Base-by-base conservation (phyloP, 2,113 vertebrate genomes). In the Tamias sibiricus region DNA sequence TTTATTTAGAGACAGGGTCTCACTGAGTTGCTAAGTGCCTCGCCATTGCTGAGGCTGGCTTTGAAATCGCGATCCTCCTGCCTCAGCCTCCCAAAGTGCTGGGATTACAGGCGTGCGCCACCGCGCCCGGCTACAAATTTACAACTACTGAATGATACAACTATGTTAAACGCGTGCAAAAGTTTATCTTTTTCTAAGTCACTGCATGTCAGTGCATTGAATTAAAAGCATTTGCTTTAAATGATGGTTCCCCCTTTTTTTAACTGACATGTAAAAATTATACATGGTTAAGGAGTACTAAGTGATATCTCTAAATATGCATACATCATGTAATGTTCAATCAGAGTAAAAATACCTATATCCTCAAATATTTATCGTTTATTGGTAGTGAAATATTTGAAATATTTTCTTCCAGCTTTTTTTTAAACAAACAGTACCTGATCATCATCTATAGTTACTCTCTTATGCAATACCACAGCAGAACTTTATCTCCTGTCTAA, bases 221-320 rank as follows among this genome's bases (percentile, higher is more conserved):
- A 90, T 81, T 71, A 49, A 68, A 52, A 95, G 71, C 12, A 86
- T 44, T 81, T 90, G 40, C 42, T 92, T 92, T 86, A 92, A 94
- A 69, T 79, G 19, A 68, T 49, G 6, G 24, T 35, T 71, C n/a
- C 52, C 35, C 75, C n/a, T 80, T 72, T 35, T 66, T 68, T 47
- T 68, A 68, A 47, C 6, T 84, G 28, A n/a, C 30, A 62, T 14
- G 30, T 64, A 66, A 47, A 44, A 68, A 64, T 81, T 40, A 12
- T 44, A 44, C 22, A 32, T 64, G 32, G 32, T 69, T 69, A 8
- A 69, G 66, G 64, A 13, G 6, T 68, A 35, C 30, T n/a, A n/a
- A n/a, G 35, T n/a, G 35, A 42, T 82, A 54, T 83, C 17, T 82
- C 13, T 28, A 42, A 62, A 19, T 8, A 42, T 42, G 37, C 4